Conservation (phyloP, 2,888 invertebrate species). For the Rhorus exstirpatorius region DNA sequence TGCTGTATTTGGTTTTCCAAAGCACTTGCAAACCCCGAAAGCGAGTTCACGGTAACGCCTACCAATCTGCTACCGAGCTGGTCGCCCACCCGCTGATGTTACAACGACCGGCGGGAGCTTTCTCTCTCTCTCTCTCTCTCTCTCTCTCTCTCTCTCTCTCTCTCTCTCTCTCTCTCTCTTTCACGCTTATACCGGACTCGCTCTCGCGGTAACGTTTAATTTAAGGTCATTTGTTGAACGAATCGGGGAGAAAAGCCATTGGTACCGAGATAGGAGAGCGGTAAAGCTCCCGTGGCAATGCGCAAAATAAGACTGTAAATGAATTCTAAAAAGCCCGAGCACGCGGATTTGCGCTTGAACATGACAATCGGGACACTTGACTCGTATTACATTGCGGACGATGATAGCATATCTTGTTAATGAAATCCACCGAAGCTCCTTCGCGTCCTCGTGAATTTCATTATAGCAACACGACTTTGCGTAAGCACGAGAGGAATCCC, state of each 20-base stretch:
- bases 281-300: constrained; percentile 20
- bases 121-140: no score
- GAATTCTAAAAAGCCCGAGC: constrained; percentile 70
- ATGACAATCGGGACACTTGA: constrained; percentile 40
- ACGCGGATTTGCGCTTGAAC: constrained; percentile 18
- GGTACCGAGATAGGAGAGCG: background rate
- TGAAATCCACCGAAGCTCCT: constrained; percentile 38
- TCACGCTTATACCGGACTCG: constrained; percentile 59
- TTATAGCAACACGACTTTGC: constrained; percentile 16
- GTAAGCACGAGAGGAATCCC: background rate
- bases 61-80: constrained; percentile 80
- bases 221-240: constrained; percentile 63
- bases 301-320: constrained; percentile 65
- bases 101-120: constrained; percentile 45
- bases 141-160: no score
- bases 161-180: no score
- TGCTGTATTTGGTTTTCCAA: constrained; percentile 56
- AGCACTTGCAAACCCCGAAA: constrained; percentile 57
- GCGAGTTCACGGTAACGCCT: constrained; percentile 80
- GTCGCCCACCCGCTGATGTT: constrained; percentile 71
- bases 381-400: constrained; percentile 20
- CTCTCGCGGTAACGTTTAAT: constrained; percentile 66
- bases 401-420: constrained; percentile 41
- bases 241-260: constrained; percentile 33
- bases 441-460: constrained; percentile 34